These are phyloP conservation scores for Stenotaenia linearis DNA, from an alignment of 2,888 invertebrate species.

Conservation along the genomic window DNA sequence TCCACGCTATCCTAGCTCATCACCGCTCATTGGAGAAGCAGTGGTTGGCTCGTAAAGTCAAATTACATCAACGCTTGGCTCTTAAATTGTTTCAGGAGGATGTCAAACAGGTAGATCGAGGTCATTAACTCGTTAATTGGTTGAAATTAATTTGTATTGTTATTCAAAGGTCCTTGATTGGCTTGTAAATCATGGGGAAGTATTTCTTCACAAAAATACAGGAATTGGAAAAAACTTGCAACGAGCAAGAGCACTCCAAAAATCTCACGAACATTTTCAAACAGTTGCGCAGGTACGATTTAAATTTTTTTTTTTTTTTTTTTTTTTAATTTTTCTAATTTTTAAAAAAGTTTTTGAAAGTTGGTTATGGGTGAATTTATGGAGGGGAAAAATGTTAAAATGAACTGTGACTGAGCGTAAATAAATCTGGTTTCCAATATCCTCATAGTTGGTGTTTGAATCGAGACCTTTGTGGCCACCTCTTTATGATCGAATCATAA, in stretches of 20 bases:
- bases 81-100: slow-evolving; percentile 91
- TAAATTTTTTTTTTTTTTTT: background rate
- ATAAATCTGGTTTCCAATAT: background rate
- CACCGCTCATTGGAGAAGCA: slow-evolving; percentile 88
- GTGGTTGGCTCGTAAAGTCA: slow-evolving; percentile 91
- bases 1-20: slow-evolving; percentile 92
- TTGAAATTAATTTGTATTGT: slow-evolving; percentile 39
- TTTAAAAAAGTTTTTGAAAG: no score
- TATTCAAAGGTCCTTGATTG: slow-evolving; percentile 79
- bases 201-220: slow-evolving; percentile 93
- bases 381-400: slow-evolving; percentile 12
- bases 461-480: background rate
- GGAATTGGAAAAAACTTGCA: slow-evolving; percentile 92
- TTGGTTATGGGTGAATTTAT: no score
- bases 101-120: slow-evolving; percentile 75
- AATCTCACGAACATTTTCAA: slow-evolving; percentile 97
- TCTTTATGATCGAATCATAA: background rate
- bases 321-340: no score
- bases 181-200: slow-evolving; percentile 95
- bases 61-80: slow-evolving; percentile 88
- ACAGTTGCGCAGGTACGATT: slow-evolving; percentile 85
- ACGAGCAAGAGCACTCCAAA: slow-evolving; percentile 91
- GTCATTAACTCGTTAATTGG: background rate
- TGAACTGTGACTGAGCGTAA: background rate
- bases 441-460: background rate